Evolutionary conservation across 2,113 vertebrate genomes (phyloP), one percentile per base, ranked within the genome.

Genomic region (Clarias magur): DNA sequence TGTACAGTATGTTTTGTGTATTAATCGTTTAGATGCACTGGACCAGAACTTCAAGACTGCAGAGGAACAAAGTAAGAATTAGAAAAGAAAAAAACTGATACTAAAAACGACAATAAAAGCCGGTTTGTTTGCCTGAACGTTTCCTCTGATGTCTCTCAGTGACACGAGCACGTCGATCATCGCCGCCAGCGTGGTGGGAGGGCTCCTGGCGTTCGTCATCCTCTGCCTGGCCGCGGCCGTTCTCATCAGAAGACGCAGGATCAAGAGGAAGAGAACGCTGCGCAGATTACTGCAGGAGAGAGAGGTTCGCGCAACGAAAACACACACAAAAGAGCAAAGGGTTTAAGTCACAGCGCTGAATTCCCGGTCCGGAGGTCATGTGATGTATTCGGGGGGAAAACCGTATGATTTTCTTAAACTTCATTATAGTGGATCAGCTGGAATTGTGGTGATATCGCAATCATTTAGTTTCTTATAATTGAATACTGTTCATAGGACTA

Each of bases 241-340:
- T 56, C 91, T 96, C 59, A 68, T 99, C 59, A 95, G 98, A 9
- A 94, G 98, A 25, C 96, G 97, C 30, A 97, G 95, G 92, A 99
- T 99, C 2, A 96, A 97, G 91, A 94, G 97, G 56, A 99, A 99
- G 91, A 96, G 98, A 23, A 99, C 98, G 0, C 94, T 96, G 89
- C 96, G 98, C 63, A 93, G 98, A 70, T 93, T 99, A 82, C 96
- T 99, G 56, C 97, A 99, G 91, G 98, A 99, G 92, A 95, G 96
- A 88, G 97, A 98, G 96, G 98, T 98, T n/a, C 34, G 16, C 63
- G 60, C 27, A 11, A 59, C 78, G 30, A 57, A 15, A 30, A 53
- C 17, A 75, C 53, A 30, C 79, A 30, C 67, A 38, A 38, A 34
- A 70, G 17, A 70, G 30, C 19, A 16, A 34, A 70, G 15, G 0